phyloP scores from a whole-genome alignment of 1,140 invertebrate species.

The Drosophila tsacasi region DNA sequence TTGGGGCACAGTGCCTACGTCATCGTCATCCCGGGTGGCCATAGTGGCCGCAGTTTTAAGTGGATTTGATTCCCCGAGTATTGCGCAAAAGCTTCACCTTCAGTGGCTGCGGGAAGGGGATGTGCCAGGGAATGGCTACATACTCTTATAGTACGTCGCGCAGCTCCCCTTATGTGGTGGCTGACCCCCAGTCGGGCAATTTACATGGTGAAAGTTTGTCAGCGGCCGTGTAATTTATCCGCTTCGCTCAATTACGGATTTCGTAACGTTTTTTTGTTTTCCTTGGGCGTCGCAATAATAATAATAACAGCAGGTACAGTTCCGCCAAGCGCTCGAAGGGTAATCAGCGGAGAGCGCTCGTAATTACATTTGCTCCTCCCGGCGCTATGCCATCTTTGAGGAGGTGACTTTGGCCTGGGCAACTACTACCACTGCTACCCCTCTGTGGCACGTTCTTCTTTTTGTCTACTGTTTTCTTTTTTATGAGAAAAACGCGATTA shows the following conservation, averaged over 20 bases:
- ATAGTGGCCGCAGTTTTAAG: slow-evolving; percentile 47
- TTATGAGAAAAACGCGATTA: slow-evolving; percentile 34
- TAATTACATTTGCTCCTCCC: slow-evolving; percentile 16
- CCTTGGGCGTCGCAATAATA: slow-evolving; percentile 5
- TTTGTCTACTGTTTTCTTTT: background rate
- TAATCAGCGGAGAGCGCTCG: slow-evolving; percentile 9
- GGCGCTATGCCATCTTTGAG: background rate
- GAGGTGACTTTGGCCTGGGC: background rate
- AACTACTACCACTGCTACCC: background rate
- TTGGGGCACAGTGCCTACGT: slow-evolving; percentile 33
- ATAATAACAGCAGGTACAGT: slow-evolving; percentile 15
- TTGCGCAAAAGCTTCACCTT: slow-evolving; percentile 69
- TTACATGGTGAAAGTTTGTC: slow-evolving; percentile 69
- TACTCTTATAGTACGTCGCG: slow-evolving; percentile 1
- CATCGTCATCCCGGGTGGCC: slow-evolving; percentile 33
- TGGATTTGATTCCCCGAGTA: slow-evolving; percentile 67
- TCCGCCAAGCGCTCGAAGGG: slow-evolving; percentile 7
- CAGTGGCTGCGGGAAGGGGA: slow-evolving; percentile 17
- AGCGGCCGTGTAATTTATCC: slow-evolving; percentile 69
- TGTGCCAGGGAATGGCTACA: slow-evolving; percentile 10
- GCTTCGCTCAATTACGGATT: slow-evolving; percentile 63
- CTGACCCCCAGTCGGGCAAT: slow-evolving; percentile 55
- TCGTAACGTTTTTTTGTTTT: slow-evolving; percentile 46
- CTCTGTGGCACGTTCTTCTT: slow-evolving; percentile 4
- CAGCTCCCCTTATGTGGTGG: slow-evolving; percentile 41